Percentiles rank a stretch among this genome's conserved stretches.
These are phyloP conservation scores for Alosa sapidissima DNA, from an alignment of 2,797 vertebrate species.

Conservation along the genomic window DNA sequence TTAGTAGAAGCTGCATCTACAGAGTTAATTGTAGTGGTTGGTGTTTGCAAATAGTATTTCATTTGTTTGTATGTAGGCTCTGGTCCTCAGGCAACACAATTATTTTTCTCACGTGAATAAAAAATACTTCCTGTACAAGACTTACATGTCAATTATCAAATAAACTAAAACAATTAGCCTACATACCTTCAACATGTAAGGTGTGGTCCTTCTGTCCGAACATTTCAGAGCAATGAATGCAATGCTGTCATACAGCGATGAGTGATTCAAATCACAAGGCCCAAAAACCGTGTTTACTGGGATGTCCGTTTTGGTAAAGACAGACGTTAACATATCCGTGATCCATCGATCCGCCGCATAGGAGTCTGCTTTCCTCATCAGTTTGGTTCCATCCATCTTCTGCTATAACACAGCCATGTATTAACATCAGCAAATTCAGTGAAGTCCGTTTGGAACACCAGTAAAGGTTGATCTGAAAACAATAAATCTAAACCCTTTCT, in stretches of 20 bases:
- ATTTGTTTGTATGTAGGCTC: background rate
- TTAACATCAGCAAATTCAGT: background rate
- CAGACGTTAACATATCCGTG: constrained; percentile 77
- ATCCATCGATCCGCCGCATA: constrained; percentile 81
- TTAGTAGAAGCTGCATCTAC: background rate
- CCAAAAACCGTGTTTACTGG: constrained; percentile 82
- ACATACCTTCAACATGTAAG: constrained; percentile 81
- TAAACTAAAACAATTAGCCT: background rate
- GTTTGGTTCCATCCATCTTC: constrained; percentile 44
- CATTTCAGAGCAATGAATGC: constrained; percentile 84
- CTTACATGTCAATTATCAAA: too few species aligned
- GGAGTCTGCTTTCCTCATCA: constrained; percentile 78
- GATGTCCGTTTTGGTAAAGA: constrained; percentile 81
- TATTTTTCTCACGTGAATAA: too few species aligned
- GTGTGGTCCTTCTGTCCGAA: constrained; percentile 80
- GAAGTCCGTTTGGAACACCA: background rate
- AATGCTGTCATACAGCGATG: constrained; percentile 83
- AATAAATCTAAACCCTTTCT: background rate
- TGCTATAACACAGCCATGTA: background rate
- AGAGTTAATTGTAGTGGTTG: background rate
- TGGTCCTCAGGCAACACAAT: background rate
- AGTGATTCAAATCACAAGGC: constrained; percentile 82
- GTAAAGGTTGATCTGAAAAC: background rate
- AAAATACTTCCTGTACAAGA: too few species aligned
- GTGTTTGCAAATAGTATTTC: too few species aligned